A percentile compares a stretch with the other conserved stretches of the same genome.
These are phyloP conservation scores for Rallus limicola DNA, from an alignment of 2,113 vertebrate species.

Conservation along the genomic window DNA sequence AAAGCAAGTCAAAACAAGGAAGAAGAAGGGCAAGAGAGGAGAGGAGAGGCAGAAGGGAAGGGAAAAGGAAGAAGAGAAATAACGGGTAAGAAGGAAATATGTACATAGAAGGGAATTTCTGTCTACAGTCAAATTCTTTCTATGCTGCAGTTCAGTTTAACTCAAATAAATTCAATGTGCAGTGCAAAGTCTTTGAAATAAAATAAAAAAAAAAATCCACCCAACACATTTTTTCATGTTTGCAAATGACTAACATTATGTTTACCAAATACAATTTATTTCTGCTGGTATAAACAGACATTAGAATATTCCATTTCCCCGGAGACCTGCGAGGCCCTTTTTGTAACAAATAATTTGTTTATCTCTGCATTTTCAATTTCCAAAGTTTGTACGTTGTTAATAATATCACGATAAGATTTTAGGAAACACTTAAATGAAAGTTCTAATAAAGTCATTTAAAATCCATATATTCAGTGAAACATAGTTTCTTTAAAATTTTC, in stretches of 20 bases:
- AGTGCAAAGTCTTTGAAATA: slow-evolving; percentile 14
- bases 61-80: not conserved
- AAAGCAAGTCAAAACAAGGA: not conserved
- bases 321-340: not conserved
- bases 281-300: slow-evolving; percentile 39
- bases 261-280: slow-evolving; percentile 63
- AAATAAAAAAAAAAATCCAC: not conserved
- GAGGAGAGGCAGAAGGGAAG: too few species aligned
- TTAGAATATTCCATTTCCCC: slow-evolving; percentile 60
- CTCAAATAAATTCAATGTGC: not conserved
- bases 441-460: slow-evolving; percentile 18
- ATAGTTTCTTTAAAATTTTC: not conserved
- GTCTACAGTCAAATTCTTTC: not conserved
- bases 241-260: slow-evolving; percentile 52
- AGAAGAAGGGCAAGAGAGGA: too few species aligned
- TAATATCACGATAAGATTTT: slow-evolving; percentile 17
- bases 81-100: not conserved
- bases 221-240: slow-evolving; percentile 7
- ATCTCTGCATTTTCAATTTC: slow-evolving; percentile 32
- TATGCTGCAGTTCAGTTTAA: not conserved
- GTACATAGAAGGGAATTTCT: not conserved
- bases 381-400: slow-evolving; percentile 25
- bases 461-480: not conserved
- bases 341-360: slow-evolving; percentile 20
- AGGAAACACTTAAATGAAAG: slow-evolving; percentile 19